phyloP scores from a whole-genome alignment of 1,140 invertebrate genomes.

The Plodia interpunctella region DNA sequence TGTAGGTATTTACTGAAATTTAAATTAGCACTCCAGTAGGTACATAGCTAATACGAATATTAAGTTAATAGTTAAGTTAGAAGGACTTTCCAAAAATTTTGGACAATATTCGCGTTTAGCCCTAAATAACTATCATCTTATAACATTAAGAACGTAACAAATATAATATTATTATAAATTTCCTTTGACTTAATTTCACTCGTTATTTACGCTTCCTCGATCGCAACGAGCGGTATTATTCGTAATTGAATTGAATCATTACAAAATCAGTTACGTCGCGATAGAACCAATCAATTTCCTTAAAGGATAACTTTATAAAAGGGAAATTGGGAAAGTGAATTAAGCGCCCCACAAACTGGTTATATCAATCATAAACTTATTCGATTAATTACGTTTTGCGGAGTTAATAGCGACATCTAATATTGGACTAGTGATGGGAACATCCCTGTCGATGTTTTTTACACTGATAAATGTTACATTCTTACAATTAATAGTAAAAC shows the following conservation, averaged over 20 bases:
- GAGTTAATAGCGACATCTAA: conserved; percentile 77
- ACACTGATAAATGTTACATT: not conserved
- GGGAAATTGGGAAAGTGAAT: conserved; percentile 75
- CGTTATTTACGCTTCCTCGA: conserved; percentile 45
- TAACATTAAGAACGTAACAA: conserved; percentile 1
- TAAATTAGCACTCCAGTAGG: too few relatives aligned
- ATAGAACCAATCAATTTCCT: conserved; percentile 65
- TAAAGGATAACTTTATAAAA: conserved; percentile 74
- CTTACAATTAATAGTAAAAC: too few relatives aligned
- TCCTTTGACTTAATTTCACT: conserved; percentile 28
- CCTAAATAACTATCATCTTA: too few relatives aligned
- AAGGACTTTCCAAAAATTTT: too few relatives aligned
- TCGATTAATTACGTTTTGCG: conserved; percentile 77
- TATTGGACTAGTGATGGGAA: conserved; percentile 57
- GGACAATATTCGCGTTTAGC: too few relatives aligned
- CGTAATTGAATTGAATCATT: conserved; percentile 50
- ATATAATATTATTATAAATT: conserved; percentile 21
- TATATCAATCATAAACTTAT: conserved; percentile 78
- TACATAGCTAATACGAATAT: too few relatives aligned
- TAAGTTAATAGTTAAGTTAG: too few relatives aligned
- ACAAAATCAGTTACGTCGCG: conserved; percentile 50
- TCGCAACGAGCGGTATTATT: conserved; percentile 26
- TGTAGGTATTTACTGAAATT: too few relatives aligned
- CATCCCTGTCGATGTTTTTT: not conserved
- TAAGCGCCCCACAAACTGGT: conserved; percentile 75